Percentiles rank a stretch among this genome's conserved stretches.
Evolutionary conservation across 2,113 vertebrate genomes (phyloP).

Genomic region (Rhagologus leucostigma): DNA sequence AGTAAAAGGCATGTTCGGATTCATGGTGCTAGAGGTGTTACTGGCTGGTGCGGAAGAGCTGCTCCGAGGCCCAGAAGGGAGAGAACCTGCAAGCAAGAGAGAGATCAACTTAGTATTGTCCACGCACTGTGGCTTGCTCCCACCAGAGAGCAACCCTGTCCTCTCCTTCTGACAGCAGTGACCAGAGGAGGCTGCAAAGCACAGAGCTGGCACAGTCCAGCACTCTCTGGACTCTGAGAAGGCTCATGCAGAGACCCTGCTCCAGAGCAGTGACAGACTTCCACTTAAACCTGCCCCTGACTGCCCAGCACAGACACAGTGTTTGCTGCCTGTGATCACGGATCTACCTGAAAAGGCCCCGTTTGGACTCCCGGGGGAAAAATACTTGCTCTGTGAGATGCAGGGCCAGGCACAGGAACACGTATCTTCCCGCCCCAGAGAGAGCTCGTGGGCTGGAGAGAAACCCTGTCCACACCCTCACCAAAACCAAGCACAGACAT

Average conservation of each 20-base stretch:
- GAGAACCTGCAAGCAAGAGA: constrained; percentile 62
- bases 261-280: neutral
- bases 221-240: neutral
- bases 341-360: neutral
- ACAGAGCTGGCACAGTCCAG: neutral
- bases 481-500: neutral
- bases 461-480: neutral
- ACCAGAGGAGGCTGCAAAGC: neutral
- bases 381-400: neutral
- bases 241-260: neutral
- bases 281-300: neutral
- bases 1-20: constrained; percentile 86
- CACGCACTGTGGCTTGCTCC: neutral
- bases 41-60: constrained; percentile 84
- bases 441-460: neutral
- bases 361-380: neutral
- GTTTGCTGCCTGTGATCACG: neutral
- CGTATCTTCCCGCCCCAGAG: fast-evolving
- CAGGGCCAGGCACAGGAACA: fast-evolving
- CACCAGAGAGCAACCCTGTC: neutral
- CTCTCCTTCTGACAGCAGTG: neutral
- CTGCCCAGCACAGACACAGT: neutral
- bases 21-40: constrained; percentile 82
- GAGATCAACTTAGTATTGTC: neutral
- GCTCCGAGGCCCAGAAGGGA: constrained; percentile 79